Conservation (phyloP, 2,113 vertebrate genomes). For the Indicator indicator region DNA sequence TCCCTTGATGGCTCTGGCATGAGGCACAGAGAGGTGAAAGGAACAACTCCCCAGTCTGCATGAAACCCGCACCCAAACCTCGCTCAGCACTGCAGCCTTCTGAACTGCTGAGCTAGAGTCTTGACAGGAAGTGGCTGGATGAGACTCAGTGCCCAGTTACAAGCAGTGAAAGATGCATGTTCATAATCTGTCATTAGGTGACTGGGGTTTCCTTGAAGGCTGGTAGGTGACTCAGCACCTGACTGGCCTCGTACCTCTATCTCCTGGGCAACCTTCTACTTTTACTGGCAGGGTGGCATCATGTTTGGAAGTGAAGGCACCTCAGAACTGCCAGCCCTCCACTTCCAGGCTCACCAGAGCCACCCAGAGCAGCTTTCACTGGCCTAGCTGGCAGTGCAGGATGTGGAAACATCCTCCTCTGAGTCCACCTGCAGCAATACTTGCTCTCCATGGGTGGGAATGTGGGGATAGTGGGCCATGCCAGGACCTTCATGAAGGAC, state of each 20-base stretch:
- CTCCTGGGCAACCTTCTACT: too few species aligned
- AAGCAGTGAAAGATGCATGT: not conserved
- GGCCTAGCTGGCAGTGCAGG: not conserved
- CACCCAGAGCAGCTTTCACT: not conserved
- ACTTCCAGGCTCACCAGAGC: rapidly evolving
- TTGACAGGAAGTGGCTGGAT: not conserved
- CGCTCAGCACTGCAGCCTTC: not conserved
- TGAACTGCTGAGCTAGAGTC: not conserved
- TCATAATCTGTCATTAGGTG: not conserved
- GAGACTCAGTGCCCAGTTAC: not conserved
- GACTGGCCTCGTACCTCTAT: too few species aligned
- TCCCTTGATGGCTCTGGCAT: too few species aligned
- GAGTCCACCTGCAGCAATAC: too few species aligned
- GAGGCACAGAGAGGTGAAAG: too few species aligned
- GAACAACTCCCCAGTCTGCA: too few species aligned
- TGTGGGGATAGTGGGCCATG: too few species aligned
- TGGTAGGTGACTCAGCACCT: not conserved
- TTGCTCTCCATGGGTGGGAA: not conserved
- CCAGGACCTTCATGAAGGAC: too few species aligned
- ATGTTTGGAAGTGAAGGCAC: not conserved
- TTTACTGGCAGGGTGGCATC: not conserved
- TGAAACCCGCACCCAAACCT: too few species aligned
- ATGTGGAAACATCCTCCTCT: not conserved
- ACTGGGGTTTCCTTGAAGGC: not conserved
- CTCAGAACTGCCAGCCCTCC: not conserved